These are phyloP conservation scores for Agriopis aurantiaria DNA, from an alignment of 2,888 invertebrate genomes.

Conservation along the genomic window DNA sequence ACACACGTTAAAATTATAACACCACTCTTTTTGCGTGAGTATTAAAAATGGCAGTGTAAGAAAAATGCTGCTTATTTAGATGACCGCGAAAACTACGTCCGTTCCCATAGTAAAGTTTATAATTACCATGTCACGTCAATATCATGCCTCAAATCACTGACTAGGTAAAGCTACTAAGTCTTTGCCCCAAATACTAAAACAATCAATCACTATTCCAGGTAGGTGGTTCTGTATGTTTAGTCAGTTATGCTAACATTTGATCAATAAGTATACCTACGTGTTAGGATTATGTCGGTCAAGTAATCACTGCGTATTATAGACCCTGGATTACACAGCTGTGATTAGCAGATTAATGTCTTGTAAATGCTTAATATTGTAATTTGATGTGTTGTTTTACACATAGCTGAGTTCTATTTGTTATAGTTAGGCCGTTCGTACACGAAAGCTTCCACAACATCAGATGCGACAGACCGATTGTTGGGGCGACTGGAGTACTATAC, in stretches of 20 bases:
- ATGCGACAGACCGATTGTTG: too few species aligned
- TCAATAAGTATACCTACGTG: conserved; percentile 2
- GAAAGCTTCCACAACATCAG: background rate
- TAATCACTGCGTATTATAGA: conserved; percentile 25
- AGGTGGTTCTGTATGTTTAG: conserved; percentile 14
- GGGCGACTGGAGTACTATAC: too few species aligned
- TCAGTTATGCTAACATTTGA: conserved; percentile 34
- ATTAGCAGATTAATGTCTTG: conserved; percentile 17
- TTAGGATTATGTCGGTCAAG: conserved; percentile 27
- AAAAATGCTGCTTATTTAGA: too few species aligned
- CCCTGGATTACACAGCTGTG: conserved; percentile 17
- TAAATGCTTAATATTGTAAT: conserved; percentile 1
- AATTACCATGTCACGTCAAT: too few species aligned
- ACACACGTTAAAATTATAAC: too few species aligned
- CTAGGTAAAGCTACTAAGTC: too few species aligned
- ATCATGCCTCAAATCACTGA: too few species aligned
- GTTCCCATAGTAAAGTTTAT: too few species aligned
- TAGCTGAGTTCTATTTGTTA: background rate
- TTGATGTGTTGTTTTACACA: background rate
- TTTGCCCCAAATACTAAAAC: background rate
- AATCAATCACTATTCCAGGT: conserved; percentile 15
- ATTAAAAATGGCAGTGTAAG: too few species aligned
- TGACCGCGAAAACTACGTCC: too few species aligned
- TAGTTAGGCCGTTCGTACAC: background rate
- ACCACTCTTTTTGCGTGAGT: too few species aligned